These are phyloP conservation scores for Zoanthus gigantus DNA, from an alignment of 92 coral and sea anemone species.

Conservation along the genomic window DNA sequence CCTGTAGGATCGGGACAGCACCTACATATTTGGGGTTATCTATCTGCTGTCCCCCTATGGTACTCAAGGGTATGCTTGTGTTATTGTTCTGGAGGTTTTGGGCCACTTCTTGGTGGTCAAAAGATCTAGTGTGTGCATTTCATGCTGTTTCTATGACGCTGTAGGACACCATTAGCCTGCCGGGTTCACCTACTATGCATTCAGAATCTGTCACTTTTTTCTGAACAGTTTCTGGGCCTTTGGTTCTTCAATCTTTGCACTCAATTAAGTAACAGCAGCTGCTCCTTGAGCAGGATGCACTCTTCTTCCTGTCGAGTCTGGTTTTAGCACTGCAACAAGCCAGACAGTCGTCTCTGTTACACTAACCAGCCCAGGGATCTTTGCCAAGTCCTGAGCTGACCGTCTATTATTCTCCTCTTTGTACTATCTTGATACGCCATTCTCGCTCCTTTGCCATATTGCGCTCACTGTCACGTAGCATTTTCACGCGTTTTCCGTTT, in stretches of 20 bases:
- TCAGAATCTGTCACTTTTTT: neutral
- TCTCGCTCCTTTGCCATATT: neutral
- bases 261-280: slow-evolving; percentile 8
- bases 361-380: neutral
- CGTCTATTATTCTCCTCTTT: neutral
- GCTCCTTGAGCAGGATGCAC: neutral
- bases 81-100: neutral
- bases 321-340: neutral
- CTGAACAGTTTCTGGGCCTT: neutral
- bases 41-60: neutral
- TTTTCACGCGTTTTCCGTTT: neutral
- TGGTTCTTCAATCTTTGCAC: neutral
- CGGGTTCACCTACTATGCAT: neutral
- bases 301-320: neutral
- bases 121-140: neutral
- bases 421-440: neutral
- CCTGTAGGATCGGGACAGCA: neutral
- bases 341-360: slow-evolving; percentile 1
- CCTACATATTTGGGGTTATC: neutral
- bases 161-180: neutral
- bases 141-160: neutral
- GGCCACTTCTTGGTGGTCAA: neutral
- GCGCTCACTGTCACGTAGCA: neutral
- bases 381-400: neutral
- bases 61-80: neutral